A percentile compares a stretch with the other conserved stretches of the same genome.
Evolutionary conservation across 2,797 vertebrate genomes (phyloP).

Genomic region (Anisognathus igniventris): DNA sequence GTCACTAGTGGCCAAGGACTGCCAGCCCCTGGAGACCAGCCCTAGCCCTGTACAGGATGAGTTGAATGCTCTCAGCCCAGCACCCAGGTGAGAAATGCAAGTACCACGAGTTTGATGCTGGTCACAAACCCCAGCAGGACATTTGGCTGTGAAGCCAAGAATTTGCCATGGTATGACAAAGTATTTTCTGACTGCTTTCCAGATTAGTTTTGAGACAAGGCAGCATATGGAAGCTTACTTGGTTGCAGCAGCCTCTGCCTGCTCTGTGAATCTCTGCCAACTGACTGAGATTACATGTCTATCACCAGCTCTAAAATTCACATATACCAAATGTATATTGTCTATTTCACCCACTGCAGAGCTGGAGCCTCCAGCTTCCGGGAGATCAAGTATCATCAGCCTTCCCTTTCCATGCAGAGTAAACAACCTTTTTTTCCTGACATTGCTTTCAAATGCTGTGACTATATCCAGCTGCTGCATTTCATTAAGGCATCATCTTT

Average conservation of each 20-base stretch:
- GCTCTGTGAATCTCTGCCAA: constrained; percentile 1
- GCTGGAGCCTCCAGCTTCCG: not conserved
- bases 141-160: not conserved
- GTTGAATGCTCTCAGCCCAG: not conserved
- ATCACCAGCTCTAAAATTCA: constrained; percentile 25
- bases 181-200: not conserved
- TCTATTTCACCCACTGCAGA: not conserved
- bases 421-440: not conserved
- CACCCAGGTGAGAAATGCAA: accelerated
- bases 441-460: not conserved
- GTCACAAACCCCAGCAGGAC: not conserved
- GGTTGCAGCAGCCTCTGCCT: constrained; percentile 33
- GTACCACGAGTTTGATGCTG: not conserved
- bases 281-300: constrained; percentile 1
- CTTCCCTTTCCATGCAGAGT: not conserved
- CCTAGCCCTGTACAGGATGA: not conserved
- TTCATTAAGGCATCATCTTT: not conserved
- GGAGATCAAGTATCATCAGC: not conserved
- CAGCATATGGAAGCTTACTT: constrained; percentile 29
- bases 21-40: not conserved
- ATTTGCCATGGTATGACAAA: not conserved
- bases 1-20: not conserved
- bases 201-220: constrained; percentile 15
- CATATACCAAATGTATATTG: not conserved
- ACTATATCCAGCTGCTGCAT: not conserved